Conservation (phyloP, 2,797 vertebrate genomes). For the Myripristis jacobus region DNA sequence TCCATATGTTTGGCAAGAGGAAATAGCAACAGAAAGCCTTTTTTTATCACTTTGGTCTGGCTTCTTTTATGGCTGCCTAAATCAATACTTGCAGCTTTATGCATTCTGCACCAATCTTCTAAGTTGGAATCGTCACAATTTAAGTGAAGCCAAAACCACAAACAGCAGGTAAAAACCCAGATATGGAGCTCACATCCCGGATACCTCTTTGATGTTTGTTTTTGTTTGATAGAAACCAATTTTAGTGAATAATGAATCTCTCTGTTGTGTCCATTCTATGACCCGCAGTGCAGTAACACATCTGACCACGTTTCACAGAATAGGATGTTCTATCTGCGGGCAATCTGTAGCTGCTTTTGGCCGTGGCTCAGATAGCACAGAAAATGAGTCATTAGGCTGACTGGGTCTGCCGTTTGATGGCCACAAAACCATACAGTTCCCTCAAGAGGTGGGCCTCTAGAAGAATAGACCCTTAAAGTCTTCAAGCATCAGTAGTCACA, state of each 20-base stretch:
- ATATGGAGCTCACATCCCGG: constrained; percentile 23
- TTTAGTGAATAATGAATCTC: constrained; percentile 65
- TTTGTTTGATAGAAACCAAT: constrained; percentile 50
- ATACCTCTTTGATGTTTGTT: constrained; percentile 48
- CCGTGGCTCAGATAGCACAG: constrained; percentile 60
- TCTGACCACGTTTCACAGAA: constrained; percentile 60
- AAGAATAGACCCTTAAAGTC: constrained; percentile 43
- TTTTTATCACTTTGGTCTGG: constrained; percentile 50
- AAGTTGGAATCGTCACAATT: constrained; percentile 30
- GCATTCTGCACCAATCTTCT: constrained; percentile 32
- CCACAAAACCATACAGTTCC: constrained; percentile 55
- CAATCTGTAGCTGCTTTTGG: constrained; percentile 55
- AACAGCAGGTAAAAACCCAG: constrained; percentile 25
- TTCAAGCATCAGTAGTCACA: constrained; percentile 43
- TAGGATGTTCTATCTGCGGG: constrained; percentile 58
- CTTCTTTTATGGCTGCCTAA: constrained; percentile 53
- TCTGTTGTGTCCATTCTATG: constrained; percentile 44
- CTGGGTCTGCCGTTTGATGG: constrained; percentile 42
- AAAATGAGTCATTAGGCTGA: constrained; percentile 72
- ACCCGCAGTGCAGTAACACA: constrained; percentile 52
- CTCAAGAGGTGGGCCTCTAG: constrained; percentile 44
- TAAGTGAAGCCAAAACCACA: constrained; percentile 20
- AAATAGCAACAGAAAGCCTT: constrained; percentile 46
- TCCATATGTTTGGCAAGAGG: constrained; percentile 60
- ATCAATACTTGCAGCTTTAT: constrained; percentile 66